These are phyloP conservation scores for Strigamia maritima DNA, from an alignment of 2,888 invertebrate genomes.

Conservation along the genomic window DNA sequence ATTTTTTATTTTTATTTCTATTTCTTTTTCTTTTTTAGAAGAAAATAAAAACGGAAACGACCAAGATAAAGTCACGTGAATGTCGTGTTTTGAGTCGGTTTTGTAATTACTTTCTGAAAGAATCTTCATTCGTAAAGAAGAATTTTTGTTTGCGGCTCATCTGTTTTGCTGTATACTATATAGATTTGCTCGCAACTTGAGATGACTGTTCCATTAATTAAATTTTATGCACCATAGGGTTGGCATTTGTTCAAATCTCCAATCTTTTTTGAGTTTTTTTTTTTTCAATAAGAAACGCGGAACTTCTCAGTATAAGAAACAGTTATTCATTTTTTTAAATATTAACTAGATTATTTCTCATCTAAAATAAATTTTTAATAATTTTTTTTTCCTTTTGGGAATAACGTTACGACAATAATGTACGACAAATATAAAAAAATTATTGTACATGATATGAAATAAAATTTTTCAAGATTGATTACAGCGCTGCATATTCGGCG, in stretches of 20 bases:
- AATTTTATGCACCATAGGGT: constrained; percentile 11
- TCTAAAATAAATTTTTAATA: too few relatives aligned
- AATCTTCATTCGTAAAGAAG: background rate
- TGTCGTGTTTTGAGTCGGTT: background rate
- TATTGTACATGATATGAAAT: too few relatives aligned
- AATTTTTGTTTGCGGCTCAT: background rate
- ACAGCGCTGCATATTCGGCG: too few relatives aligned
- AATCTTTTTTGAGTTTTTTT: background rate
- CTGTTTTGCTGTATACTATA: background rate
- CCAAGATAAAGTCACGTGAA: background rate
- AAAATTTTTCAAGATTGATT: too few relatives aligned
- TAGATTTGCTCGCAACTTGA: background rate
- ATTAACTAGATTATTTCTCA: background rate
- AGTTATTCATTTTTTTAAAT: background rate
- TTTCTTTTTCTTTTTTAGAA: background rate
- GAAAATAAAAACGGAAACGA: background rate
- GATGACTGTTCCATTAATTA: background rate
- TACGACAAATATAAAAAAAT: too few relatives aligned
- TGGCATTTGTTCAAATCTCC: constrained; percentile 15
- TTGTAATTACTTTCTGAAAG: background rate
- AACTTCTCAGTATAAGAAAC: background rate
- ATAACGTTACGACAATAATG: too few relatives aligned
- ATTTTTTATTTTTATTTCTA: background rate
- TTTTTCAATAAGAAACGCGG: background rate
- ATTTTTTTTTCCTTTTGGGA: too few relatives aligned